These are phyloP conservation scores for Amniataba percoides DNA, from an alignment of 2,797 vertebrate species.

Conservation along the genomic window DNA sequence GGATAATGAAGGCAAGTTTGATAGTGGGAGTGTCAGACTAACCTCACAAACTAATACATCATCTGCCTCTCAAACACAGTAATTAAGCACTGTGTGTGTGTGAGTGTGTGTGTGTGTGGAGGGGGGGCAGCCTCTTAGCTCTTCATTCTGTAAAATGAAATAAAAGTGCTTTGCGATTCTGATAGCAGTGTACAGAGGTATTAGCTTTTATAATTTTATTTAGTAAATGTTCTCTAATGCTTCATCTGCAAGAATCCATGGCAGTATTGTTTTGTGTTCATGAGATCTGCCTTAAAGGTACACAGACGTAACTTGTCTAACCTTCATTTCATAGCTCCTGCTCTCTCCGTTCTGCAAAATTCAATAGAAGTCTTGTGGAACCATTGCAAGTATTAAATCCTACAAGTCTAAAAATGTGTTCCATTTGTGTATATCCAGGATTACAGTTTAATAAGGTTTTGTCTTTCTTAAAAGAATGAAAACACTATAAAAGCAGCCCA, in stretches of 20 bases:
- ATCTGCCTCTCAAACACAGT: constrained; percentile 13
- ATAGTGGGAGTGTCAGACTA: constrained; percentile 21
- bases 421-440: background rate
- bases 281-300: constrained; percentile 18
- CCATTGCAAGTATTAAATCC: background rate
- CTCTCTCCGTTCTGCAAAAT: background rate
- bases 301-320: background rate
- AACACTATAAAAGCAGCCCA: too few relatives aligned
- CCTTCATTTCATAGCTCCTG: constrained; percentile 8
- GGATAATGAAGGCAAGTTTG: constrained; percentile 26
- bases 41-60: constrained; percentile 33
- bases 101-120: constrained; percentile 3
- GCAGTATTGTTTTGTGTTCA: constrained; percentile 28
- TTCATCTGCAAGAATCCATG: constrained; percentile 33
- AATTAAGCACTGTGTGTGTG: constrained; percentile 19
- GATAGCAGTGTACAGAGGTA: constrained; percentile 18
- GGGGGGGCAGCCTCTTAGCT: too few relatives aligned
- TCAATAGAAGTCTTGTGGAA: background rate
- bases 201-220: constrained; percentile 29
- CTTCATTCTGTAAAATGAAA: constrained; percentile 28
- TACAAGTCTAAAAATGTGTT: background rate
- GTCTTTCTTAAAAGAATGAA: background rate
- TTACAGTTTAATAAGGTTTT: background rate
- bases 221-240: constrained; percentile 16
- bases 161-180: background rate